A percentile compares a stretch with the other conserved stretches of the same genome.
Evolutionary conservation across 2,113 vertebrate species (phyloP).

Genomic region (Lathamus discolor): DNA sequence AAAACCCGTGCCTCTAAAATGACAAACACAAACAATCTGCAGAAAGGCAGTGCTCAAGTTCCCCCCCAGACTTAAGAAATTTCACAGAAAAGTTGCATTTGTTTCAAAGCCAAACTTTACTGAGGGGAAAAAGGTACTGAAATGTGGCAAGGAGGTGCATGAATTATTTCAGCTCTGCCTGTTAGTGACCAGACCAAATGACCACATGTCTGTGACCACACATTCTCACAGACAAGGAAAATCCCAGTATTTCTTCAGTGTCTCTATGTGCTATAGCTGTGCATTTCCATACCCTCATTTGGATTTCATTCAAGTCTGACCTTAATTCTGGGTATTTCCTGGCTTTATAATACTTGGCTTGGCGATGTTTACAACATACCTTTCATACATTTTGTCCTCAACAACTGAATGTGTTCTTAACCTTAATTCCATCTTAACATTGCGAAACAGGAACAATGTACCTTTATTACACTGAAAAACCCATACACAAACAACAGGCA

Average conservation of each 20-base stretch:
- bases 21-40: not conserved
- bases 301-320: conserved; percentile 10
- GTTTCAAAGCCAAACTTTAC: not conserved
- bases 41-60: not conserved
- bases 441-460: not conserved
- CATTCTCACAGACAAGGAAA: not conserved
- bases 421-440: not conserved
- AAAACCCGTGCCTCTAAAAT: not conserved
- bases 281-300: not conserved
- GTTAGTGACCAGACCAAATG: not conserved
- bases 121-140: not conserved
- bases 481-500: not conserved
- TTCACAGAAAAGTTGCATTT: not conserved
- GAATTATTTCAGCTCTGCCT: not conserved
- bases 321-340: not conserved
- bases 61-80: not conserved
- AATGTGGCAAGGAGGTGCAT: not conserved
- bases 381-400: not conserved
- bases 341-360: not conserved
- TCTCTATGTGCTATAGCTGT: not conserved
- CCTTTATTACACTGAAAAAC: not conserved
- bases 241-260: not conserved
- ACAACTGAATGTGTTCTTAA: not conserved
- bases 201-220: not conserved
- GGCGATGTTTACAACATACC: not conserved